Percentiles rank a stretch among this genome's conserved stretches.
Conservation (phyloP, 1,140 invertebrate species). For the Bombus affinis region DNA sequence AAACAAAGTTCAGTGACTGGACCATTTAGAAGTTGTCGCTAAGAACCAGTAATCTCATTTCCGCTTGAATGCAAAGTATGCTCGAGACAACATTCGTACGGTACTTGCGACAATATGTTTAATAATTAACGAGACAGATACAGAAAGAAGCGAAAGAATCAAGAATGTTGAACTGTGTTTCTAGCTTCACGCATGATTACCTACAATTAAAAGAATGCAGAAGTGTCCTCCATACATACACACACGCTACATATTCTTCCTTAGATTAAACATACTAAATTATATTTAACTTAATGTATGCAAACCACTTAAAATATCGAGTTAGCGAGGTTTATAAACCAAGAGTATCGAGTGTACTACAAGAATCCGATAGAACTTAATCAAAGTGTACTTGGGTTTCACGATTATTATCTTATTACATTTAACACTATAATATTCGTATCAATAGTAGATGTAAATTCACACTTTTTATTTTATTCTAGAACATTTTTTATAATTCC, state of each 20-base stretch:
- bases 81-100: background rate
- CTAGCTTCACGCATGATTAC: conserved; percentile 16
- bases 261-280: background rate
- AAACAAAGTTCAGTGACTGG: background rate
- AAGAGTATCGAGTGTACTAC: background rate
- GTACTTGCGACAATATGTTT: background rate
- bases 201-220: background rate
- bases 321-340: background rate
- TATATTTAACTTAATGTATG: background rate
- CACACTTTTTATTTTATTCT: background rate
- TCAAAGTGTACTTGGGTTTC: background rate
- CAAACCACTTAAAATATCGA: background rate
- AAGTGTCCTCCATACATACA: background rate
- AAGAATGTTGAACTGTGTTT: background rate
- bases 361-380: too few relatives aligned
- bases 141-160: background rate
- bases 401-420: background rate
- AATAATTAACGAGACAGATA: conserved; percentile 1
- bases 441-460: background rate
- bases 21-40: background rate
- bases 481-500: too few relatives aligned
- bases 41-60: background rate
- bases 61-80: background rate
- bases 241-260: too few relatives aligned
- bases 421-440: background rate